phyloP scores from a whole-genome alignment of 1,140 invertebrate genomes.

The Lepidurus couesii region DNA sequence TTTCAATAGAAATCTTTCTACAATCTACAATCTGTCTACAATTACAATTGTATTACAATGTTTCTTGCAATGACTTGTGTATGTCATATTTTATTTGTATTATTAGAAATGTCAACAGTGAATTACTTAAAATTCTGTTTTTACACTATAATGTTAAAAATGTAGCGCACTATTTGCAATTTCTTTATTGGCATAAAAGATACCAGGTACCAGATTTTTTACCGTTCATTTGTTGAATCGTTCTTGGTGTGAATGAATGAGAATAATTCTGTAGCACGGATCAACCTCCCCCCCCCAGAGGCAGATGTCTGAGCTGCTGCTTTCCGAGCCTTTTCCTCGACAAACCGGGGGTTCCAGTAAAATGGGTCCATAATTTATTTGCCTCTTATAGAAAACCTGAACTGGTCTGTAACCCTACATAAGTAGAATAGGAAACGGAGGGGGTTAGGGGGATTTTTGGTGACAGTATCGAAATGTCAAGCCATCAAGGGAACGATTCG shows the following conservation, averaged over 20 bases:
- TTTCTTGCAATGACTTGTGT: no score
- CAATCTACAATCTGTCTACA: no score
- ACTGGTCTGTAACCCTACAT: neutral
- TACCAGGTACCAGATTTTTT: neutral
- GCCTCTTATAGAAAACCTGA: neutral
- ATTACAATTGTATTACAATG: no score
- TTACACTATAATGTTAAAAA: neutral
- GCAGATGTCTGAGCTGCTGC: conserved; percentile 12
- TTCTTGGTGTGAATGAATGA: neutral
- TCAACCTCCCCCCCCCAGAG: neutral
- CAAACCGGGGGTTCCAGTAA: neutral
- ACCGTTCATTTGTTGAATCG: neutral
- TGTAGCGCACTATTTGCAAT: neutral
- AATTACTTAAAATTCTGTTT: no score
- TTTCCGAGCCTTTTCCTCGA: neutral
- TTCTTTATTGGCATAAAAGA: neutral
- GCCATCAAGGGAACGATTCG: neutral
- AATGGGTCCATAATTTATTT: conserved; percentile 9
- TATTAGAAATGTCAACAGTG: no score
- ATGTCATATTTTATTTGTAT: no score
- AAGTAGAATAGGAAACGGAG: neutral
- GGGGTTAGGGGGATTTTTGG: neutral
- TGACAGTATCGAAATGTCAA: neutral
- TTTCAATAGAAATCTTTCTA: no score
- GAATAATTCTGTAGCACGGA: neutral